Evolutionary conservation across 2,113 vertebrate species (phyloP), one percentile per base, ranked within the genome.

Genomic region (Dolichotis patagonum): DNA sequence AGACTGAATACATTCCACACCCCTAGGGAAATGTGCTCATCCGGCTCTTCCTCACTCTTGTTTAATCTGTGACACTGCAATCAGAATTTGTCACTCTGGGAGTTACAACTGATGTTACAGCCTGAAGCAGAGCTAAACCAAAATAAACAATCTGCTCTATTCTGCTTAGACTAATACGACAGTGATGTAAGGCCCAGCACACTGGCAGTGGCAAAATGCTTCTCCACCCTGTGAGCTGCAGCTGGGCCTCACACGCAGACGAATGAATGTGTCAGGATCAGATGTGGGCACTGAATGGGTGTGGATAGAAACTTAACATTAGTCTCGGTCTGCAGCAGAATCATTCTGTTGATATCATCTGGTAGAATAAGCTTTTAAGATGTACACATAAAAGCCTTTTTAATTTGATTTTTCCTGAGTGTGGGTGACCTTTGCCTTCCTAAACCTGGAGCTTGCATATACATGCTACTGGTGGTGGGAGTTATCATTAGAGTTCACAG

Each of bases 71-170:
- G 98, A 98, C 98, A 97, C 65, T 96, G 98, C 97, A 91, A 93
- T 96, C 95, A 97, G 98, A 98, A 98, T 98, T 98, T 98, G 98
- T 99, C 98, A 98, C 98, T 99, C 94, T 97, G 95, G 91, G 98
- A 99, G 98, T 97, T 98, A 97, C 98, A 98, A 98, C 98, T 98
- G 98, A 99, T 98, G 98, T 96, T 98, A 98, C 98, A 98, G 98
- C 98, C 98, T 93, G 98, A 97, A 99, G 98, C 97, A 0, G 95
- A 98, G 97, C 97, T 98, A 97, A 98, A 98, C 98, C 98, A 98
- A 98, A 99, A 98, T 98, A 98, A 99, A 99, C 98, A 99, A 98
- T 99, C 98, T 98, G 98, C 98, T 99, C 98, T 94, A 75, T 98
- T 98, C 98, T 98, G 97, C 98, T 98, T 98, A 98, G 97, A 97